Evolutionary conservation across 2,797 vertebrate genomes (phyloP), one percentile per base, ranked within the genome.

Genomic region (Florisuga fusca): DNA sequence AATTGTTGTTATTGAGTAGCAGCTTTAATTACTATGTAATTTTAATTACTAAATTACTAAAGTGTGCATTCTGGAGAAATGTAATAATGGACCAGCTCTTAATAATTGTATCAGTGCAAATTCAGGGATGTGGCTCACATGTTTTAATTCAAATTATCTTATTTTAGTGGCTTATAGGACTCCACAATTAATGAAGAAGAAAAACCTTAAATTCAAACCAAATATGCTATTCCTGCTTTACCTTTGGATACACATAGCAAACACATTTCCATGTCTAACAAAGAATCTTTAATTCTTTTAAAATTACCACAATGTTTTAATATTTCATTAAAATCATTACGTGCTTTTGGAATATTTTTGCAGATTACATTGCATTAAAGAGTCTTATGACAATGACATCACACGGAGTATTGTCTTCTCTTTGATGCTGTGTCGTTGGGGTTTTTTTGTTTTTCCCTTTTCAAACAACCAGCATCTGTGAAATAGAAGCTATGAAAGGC

Each of bases 31-130:
- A 84, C 46, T 58, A 75, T 41, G n/a, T 48, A 80, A 78, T 73
- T 87, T 93, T 94, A 96, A 94, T 93, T 81, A 64, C 81, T 84
- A 92, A 94, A 90, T 90, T 79, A 90, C 72, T 84, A 20, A 77
- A 93, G 62, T 62, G 62, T 87, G 58, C 73, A 67, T 31, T 94
- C 66, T 88, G 69, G 50, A 91, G 54, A 86, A 90, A 81, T 17
- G 23, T 61, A 92, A 75, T 91, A 92, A 86, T 85, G 75, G 64
- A 71, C 17, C 27, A 74, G 50, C 25, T 85, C 57, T 69, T 89
- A 90, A 78, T n/a, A 88, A 95, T 12, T 2, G 2, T 31, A 26
- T 59, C 38, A n/a, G 12, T 80, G 55, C n/a, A 91, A 91, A 92
- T 85, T 91, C 48, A 85, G 84, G 53, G 46, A 78, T 67, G 12